phyloP scores from a whole-genome alignment of 2,113 vertebrate species.

The Hypocryptadius cinnamomeus region DNA sequence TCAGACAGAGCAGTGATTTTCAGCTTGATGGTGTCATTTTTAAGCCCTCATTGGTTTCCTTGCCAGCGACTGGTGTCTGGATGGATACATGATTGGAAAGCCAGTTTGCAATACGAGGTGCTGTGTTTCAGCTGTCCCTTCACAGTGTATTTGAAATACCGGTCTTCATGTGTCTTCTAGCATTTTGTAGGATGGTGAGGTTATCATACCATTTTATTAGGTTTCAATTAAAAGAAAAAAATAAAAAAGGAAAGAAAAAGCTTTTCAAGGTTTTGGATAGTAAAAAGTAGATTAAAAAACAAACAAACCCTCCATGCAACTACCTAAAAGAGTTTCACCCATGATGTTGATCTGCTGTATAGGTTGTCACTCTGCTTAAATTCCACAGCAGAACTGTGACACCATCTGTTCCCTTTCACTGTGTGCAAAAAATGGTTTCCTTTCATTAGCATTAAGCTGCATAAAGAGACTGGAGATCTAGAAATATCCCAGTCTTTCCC shows the following conservation, averaged over 20 bases:
- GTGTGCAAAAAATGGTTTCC: slow-evolving; percentile 59
- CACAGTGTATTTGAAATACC: background rate
- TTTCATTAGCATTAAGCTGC: slow-evolving; percentile 61
- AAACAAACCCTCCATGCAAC: slow-evolving; percentile 3
- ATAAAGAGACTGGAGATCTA: slow-evolving; percentile 36
- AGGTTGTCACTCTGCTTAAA: slow-evolving; percentile 60
- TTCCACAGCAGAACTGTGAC: slow-evolving; percentile 62
- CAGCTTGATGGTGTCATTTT: background rate
- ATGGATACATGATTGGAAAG: background rate
- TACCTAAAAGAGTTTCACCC: slow-evolving; percentile 30
- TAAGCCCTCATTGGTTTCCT: background rate
- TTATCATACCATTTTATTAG: background rate
- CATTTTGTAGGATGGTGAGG: background rate
- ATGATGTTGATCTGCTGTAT: slow-evolving; percentile 41
- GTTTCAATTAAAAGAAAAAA: background rate
- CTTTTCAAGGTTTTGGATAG: background rate
- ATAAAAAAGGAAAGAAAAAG: background rate
- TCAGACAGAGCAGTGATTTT: slow-evolving; percentile 11
- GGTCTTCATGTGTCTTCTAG: background rate
- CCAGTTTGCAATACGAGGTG: background rate
- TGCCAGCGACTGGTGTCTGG: background rate
- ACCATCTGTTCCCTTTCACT: slow-evolving; percentile 64
- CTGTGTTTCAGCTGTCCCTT: background rate
- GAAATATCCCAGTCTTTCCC: slow-evolving; percentile 20
- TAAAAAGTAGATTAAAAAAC: slow-evolving; percentile 23